A percentile compares a stretch with the other conserved stretches of the same genome.
Conservation (phyloP, 2,113 vertebrate species). For the Pyrgilauda ruficollis region DNA sequence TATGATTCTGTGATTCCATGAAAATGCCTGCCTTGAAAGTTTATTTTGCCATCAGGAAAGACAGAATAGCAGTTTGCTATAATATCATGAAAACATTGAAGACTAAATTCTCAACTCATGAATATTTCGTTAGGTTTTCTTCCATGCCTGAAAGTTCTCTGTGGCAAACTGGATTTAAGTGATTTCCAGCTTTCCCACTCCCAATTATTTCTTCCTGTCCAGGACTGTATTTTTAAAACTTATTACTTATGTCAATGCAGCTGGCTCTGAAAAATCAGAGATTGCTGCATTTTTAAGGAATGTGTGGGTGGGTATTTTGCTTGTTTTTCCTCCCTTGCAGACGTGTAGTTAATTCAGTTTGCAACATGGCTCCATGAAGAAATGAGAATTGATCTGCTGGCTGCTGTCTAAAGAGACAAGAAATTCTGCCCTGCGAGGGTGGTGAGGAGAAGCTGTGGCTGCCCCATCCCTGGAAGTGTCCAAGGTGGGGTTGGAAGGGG, state of each 20-base stretch:
- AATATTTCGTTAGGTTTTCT: neutral
- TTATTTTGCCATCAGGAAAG: neutral
- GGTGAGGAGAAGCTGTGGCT: neutral
- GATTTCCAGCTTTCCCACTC: neutral
- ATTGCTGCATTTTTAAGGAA: neutral
- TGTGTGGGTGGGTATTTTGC: neutral
- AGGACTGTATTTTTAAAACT: neutral
- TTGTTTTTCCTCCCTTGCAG: neutral
- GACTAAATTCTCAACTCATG: neutral
- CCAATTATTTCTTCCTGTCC: neutral
- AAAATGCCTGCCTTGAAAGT: neutral
- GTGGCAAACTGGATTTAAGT: neutral
- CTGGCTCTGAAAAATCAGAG: neutral
- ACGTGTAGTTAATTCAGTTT: neutral
- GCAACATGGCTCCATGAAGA: neutral
- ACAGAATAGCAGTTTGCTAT: neutral
- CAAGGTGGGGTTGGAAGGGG: rapidly evolving
- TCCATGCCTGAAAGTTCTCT: neutral
- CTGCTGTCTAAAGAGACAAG: neutral
- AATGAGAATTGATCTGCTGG: neutral
- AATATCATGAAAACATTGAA: neutral
- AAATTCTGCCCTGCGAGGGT: neutral
- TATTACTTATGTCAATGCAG: neutral
- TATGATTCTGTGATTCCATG: neutral
- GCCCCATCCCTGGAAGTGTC: neutral